These are phyloP conservation scores for Actinernus sp. DNA, from an alignment of 92 coral and sea anemone species.

Conservation along the genomic window DNA sequence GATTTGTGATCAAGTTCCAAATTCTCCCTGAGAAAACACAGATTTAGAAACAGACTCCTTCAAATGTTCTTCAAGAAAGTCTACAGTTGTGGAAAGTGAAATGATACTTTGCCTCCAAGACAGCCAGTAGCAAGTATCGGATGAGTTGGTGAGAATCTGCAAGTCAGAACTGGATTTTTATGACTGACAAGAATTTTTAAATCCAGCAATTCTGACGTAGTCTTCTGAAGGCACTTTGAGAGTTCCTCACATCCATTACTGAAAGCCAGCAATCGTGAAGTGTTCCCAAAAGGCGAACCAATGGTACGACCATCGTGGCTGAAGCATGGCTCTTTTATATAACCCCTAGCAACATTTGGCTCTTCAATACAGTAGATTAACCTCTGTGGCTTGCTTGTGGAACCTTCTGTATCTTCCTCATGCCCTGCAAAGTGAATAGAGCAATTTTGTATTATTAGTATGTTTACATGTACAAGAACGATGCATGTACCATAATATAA, in stretches of 20 bases:
- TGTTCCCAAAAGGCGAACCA: slow-evolving; percentile 95
- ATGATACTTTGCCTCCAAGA: slow-evolving; percentile 87
- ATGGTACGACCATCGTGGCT: slow-evolving; percentile 91
- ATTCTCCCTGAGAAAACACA: too few relatives aligned
- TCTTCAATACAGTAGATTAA: slow-evolving; percentile 85
- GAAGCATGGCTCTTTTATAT: slow-evolving; percentile 92
- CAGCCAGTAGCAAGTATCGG: slow-evolving; percentile 86
- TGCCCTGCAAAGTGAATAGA: slow-evolving; percentile 8
- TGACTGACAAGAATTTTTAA: slow-evolving; percentile 84
- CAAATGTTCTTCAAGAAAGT: too few relatives aligned
- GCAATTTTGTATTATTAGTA: too few relatives aligned
- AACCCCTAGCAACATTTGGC: slow-evolving; percentile 80
- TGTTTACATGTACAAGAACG: neutral
- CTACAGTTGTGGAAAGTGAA: slow-evolving; percentile 79
- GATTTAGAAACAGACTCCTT: too few relatives aligned
- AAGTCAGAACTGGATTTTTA: slow-evolving; percentile 81
- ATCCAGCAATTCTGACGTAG: slow-evolving; percentile 69
- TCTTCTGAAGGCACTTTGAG: slow-evolving; percentile 47
- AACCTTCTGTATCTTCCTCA: neutral
- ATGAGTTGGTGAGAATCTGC: slow-evolving; percentile 93
- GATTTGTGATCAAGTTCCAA: too few relatives aligned
- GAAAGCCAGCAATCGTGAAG: slow-evolving; percentile 81
- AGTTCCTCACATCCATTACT: slow-evolving; percentile 79
- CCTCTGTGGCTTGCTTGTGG: slow-evolving; percentile 42
- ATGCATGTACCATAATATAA: too few relatives aligned